These are phyloP conservation scores for Microcebus lehilahytsara DNA, from an alignment of 2,113 vertebrate species.

Conservation along the genomic window DNA sequence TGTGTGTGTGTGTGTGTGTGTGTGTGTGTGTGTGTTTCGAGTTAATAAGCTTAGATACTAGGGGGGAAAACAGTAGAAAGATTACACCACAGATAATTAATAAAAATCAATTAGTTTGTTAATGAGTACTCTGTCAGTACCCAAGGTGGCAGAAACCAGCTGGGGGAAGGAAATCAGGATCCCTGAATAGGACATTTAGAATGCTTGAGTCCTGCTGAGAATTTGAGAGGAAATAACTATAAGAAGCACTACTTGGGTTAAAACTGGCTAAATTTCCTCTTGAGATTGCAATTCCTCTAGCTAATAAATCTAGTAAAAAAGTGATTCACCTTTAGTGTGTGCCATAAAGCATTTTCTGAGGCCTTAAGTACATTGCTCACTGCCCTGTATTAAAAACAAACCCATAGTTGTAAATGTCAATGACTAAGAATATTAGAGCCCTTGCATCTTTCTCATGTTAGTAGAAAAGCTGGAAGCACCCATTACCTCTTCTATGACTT, in stretches of 20 bases:
- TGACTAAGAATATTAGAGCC: constrained; percentile 84
- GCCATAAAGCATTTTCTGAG: constrained; percentile 85
- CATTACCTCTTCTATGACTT: constrained; percentile 84
- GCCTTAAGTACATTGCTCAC: constrained; percentile 87
- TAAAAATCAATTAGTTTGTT: constrained; percentile 91
- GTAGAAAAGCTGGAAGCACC: constrained; percentile 82
- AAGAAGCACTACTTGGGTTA: constrained; percentile 82
- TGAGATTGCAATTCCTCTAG: constrained; percentile 82
- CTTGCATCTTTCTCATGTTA: constrained; percentile 79
- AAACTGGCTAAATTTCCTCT: constrained; percentile 84
- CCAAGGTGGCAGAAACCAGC: constrained; percentile 83
- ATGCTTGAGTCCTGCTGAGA: constrained; percentile 82
- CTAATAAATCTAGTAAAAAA: constrained; percentile 87
- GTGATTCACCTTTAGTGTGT: constrained; percentile 87
- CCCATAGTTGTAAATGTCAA: constrained; percentile 88
- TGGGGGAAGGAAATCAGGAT: constrained; percentile 75
- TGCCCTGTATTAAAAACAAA: constrained; percentile 89
- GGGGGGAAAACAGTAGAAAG: constrained; percentile 81
- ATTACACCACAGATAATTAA: constrained; percentile 88
- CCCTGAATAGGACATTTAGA: constrained; percentile 80
- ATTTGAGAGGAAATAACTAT: constrained; percentile 84
- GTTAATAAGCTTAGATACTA: constrained; percentile 87
- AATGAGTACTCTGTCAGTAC: constrained; percentile 86
- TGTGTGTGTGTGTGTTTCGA: constrained; percentile 73
- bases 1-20: constrained; percentile 72